phyloP scores from a whole-genome alignment of 2,113 vertebrate genomes.

The Neotragus moschatus region DNA sequence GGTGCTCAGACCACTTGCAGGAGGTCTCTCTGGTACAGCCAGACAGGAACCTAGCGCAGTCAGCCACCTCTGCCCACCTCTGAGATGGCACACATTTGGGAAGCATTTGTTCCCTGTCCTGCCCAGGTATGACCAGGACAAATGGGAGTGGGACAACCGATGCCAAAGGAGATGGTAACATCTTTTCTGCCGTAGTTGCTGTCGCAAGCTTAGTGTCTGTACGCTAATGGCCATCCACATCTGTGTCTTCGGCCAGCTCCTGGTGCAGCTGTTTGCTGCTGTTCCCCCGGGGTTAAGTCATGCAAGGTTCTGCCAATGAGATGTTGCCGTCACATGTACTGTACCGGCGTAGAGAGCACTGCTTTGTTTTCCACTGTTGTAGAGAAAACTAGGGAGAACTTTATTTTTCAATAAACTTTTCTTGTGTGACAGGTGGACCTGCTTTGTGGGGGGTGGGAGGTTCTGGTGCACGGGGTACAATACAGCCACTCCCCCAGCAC shows the following conservation, averaged over 20 bases:
- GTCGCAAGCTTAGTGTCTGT: neutral
- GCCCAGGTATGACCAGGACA: neutral
- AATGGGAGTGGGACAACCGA: neutral
- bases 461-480: neutral
- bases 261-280: neutral
- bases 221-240: neutral
- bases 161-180: conserved; percentile 54
- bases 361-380: conserved; percentile 85
- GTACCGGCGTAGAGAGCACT: conserved; percentile 77
- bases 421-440: conserved; percentile 83
- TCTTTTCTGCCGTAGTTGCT: conserved; percentile 18
- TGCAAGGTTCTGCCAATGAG: conserved; percentile 28
- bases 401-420: conserved; percentile 98
- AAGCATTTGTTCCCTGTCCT: neutral
- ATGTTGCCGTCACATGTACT: conserved; percentile 77
- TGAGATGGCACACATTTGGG: neutral
- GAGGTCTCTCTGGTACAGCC: neutral
- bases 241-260: conserved; percentile 51
- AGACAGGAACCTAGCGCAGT: neutral
- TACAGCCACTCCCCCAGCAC: no score
- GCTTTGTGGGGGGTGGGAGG: neutral
- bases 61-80: neutral
- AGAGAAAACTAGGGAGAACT: conserved; percentile 90
- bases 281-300: conserved; percentile 19
- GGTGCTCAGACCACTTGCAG: neutral